Conservation (phyloP, 2,797 vertebrate species). For the Syncerus caffer region DNA sequence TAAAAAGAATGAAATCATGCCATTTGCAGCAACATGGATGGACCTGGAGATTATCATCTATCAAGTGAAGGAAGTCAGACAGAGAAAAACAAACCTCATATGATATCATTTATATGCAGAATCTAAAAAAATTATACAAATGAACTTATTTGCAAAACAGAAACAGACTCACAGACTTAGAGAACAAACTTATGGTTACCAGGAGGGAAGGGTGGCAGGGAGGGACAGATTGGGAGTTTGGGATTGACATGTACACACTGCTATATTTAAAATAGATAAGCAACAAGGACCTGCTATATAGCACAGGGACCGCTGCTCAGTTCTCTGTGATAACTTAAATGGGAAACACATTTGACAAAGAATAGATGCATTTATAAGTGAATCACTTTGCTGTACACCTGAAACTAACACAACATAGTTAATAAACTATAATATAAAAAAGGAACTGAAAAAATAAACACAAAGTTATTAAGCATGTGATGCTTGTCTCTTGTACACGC, state of each 20-base stretch:
- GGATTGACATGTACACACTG: neutral
- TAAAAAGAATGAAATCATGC: neutral
- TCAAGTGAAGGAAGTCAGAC: neutral
- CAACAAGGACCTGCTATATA: neutral
- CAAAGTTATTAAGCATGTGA: neutral
- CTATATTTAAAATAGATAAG: neutral
- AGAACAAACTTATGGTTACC: neutral
- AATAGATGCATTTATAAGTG: neutral
- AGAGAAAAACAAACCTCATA: neutral
- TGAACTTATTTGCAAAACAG: neutral
- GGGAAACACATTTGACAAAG: neutral
- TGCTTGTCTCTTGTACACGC: neutral
- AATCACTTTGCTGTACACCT: neutral
- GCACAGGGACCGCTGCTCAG: neutral
- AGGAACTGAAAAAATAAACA: neutral
- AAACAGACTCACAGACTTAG: neutral
- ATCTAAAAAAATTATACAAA: neutral
- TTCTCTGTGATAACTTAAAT: neutral
- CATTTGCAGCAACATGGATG: neutral
- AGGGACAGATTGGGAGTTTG: neutral
- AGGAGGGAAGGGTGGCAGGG: neutral
- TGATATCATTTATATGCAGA: neutral
- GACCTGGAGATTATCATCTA: neutral
- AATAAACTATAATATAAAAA: neutral
- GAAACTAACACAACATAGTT: neutral